These are phyloP conservation scores for Psix sp. DNA, from an alignment of 1,140 invertebrate genomes.

Conservation along the genomic window DNA sequence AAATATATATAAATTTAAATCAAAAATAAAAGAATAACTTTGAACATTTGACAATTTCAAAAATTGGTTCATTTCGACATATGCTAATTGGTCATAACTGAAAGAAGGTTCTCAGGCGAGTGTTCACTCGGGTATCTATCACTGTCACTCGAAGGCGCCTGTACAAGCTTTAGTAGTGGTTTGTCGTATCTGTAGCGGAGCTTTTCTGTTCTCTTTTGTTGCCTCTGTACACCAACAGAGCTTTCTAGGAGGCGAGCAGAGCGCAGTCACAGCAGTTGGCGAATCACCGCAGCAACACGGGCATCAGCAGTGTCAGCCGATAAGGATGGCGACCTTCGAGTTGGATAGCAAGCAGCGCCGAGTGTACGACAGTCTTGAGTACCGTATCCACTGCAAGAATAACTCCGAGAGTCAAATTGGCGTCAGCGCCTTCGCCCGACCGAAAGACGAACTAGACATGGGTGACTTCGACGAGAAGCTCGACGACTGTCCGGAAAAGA, in stretches of 20 bases:
- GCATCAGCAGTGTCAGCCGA: slow-evolving; percentile 75
- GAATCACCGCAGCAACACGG: slow-evolving; percentile 73
- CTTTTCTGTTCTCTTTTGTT: slow-evolving; percentile 74
- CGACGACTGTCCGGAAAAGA: slow-evolving; percentile 39
- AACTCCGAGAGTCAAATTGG: slow-evolving; percentile 22
- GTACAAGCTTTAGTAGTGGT: slow-evolving; percentile 71
- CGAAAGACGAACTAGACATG: slow-evolving; percentile 49
- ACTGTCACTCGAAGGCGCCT: slow-evolving; percentile 36
- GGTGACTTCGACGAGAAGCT: slow-evolving; percentile 59
- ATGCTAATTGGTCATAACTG: no score
- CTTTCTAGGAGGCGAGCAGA: slow-evolving; percentile 75
- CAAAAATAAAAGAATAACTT: no score
- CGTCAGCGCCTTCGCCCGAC: not conserved
- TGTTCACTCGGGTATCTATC: slow-evolving; percentile 16
- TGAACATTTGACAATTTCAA: no score
- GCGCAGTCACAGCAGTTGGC: slow-evolving; percentile 63
- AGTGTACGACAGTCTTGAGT: slow-evolving; percentile 4
- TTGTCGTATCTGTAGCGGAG: slow-evolving; percentile 75
- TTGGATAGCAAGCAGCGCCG: slow-evolving; percentile 66
- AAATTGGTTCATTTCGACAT: no score
- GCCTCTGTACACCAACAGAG: slow-evolving; percentile 76
- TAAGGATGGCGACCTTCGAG: slow-evolving; percentile 72
- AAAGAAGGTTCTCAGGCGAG: slow-evolving; percentile 4
- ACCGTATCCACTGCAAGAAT: slow-evolving; percentile 10
- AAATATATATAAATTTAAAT: no score